These are phyloP conservation scores for Chironomus tepperi DNA, from an alignment of 1,140 invertebrate species.

Conservation along the genomic window DNA sequence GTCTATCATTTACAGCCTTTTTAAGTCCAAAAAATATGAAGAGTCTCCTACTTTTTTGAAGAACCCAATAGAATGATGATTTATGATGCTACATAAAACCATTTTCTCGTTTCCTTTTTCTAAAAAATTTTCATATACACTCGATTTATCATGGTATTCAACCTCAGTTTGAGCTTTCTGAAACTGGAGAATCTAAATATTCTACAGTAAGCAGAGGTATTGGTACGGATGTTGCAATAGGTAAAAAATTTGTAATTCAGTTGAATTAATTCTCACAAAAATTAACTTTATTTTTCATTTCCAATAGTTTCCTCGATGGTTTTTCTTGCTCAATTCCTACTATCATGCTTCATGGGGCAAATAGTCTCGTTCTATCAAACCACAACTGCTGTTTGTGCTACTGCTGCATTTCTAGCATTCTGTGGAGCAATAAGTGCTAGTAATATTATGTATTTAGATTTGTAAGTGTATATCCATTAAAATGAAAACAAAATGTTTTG, in stretches of 20 bases:
- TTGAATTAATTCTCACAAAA: too few species aligned
- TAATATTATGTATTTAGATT: constrained; percentile 79
- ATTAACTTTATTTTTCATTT: too few species aligned
- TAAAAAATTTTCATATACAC: constrained; percentile 17
- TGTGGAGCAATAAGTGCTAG: constrained; percentile 76
- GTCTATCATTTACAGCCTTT: too few species aligned
- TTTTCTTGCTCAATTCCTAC: constrained; percentile 85
- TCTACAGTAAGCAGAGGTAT: constrained; percentile 62
- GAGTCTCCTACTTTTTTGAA: neutral
- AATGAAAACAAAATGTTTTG: neutral
- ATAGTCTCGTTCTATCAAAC: constrained; percentile 71
- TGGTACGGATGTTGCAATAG: constrained; percentile 79
- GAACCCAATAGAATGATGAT: neutral
- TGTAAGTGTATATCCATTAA: constrained; percentile 45
- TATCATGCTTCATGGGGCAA: constrained; percentile 78
- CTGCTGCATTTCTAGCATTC: constrained; percentile 71
- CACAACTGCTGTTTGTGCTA: constrained; percentile 77
- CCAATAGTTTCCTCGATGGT: constrained; percentile 83
- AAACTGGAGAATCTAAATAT: constrained; percentile 43
- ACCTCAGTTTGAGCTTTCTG: constrained; percentile 54
- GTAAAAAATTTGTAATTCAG: too few species aligned
- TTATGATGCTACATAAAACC: neutral
- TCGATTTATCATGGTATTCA: too few species aligned
- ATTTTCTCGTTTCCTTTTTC: neutral
- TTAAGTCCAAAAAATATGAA: too few species aligned